Base-by-base conservation (phyloP, 2,797 vertebrate genomes). In the Moxostoma hubbsi region DNA sequence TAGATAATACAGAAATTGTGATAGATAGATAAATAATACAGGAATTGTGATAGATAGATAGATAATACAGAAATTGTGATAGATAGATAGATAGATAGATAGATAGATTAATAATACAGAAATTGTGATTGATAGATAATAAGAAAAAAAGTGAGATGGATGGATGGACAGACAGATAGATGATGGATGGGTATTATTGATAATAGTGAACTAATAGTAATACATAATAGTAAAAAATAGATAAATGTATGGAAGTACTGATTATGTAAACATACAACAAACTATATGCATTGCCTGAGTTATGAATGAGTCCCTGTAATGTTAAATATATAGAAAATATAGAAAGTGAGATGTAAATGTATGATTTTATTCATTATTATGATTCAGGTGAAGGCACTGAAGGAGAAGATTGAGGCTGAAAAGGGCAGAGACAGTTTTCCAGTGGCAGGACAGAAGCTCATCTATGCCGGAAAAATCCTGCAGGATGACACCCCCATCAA, bases 381-480 rank as follows among this genome's bases (percentile, higher is more conserved):
- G n/a, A 1, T 68, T 9, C 78, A 97, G 96, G 95, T 97, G 86
- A 96, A 95, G 85, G 94, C 93, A 9, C 88, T 97, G 79, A 96
- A 96, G 87, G 95, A 96, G 89, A 95, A 95, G 88, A 97, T 97
- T 81, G 95, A 96, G 88, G 93, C 94, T 12, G 95, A 96, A 87
- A 95, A 95, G 81, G 96, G 95, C 24, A 92, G 92, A 36, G 95
- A 96, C 2, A 93, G 94, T 75, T 97, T 97, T 73, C 96, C 96
- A 0, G 96, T 95, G 11, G 93, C 94, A 0, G 95, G 96, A 1
- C 96, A 96, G 91, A 98, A 98, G 81, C 93, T 98, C 58, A 98
- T 98, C 63, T 98, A 98, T 1, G 96, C 96, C 0, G 96, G 96
- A 8, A 97, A 97, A 84, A 97, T 97, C 86, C 91, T 97, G 86